Percentiles rank a stretch among this genome's conserved stretches.
These are phyloP conservation scores for Kryptolebias marmoratus DNA, from an alignment of 2,113 vertebrate genomes.

Conservation along the genomic window DNA sequence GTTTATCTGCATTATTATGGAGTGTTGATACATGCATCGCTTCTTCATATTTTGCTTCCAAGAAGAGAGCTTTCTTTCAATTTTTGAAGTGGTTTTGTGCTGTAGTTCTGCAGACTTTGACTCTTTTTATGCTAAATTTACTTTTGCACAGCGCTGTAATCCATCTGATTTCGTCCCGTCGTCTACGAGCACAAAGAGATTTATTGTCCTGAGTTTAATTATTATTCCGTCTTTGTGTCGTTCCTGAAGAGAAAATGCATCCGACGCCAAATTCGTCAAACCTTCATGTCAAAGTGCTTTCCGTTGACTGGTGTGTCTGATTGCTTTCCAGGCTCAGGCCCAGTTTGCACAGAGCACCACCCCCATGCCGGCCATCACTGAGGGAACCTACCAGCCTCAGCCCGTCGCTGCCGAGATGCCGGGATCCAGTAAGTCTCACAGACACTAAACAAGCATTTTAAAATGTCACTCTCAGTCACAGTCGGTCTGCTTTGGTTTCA, in stretches of 20 bases:
- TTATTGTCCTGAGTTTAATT: neutral
- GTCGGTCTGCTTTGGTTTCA: too few species aligned
- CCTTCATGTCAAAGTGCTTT: neutral
- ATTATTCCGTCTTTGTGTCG: neutral
- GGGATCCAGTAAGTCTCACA: conserved; percentile 70
- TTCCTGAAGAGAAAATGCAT: neutral
- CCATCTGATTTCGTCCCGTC: too few species aligned
- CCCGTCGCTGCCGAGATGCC: conserved; percentile 53
- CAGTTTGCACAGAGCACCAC: conserved; percentile 71
- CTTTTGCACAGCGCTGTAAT: neutral
- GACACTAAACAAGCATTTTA: too few species aligned
- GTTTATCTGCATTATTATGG: too few species aligned
- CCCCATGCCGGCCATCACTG: conserved; percentile 76
- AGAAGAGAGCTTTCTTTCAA: too few species aligned
- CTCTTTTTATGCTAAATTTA: neutral
- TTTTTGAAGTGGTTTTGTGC: neutral
- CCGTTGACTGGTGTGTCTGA: conserved; percentile 13
- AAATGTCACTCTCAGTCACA: neutral
- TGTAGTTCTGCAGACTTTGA: neutral
- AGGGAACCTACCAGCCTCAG: conserved; percentile 69
- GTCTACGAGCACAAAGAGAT: neutral
- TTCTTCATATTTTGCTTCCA: too few species aligned
- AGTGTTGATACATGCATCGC: too few species aligned
- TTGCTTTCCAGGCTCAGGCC: conserved; percentile 76
- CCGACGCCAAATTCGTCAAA: neutral